phyloP scores from a whole-genome alignment of 2,888 invertebrate genomes.

The Pomacea canaliculata region DNA sequence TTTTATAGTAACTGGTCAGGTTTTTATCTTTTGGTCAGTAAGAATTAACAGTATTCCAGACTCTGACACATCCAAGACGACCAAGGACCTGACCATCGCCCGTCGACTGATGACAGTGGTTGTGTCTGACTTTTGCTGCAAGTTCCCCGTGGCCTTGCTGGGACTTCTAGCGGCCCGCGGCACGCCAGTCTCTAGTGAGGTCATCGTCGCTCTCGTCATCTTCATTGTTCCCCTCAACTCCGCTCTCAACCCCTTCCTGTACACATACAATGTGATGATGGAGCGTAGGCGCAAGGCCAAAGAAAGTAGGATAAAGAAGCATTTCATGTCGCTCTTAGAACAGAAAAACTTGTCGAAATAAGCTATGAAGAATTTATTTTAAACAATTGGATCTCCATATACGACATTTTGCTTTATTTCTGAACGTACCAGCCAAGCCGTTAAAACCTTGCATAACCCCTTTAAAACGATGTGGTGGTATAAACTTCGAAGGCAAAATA shows the following conservation, averaged over 20 bases:
- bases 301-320: background rate
- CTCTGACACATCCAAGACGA: background rate
- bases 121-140: background rate
- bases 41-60: background rate
- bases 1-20: background rate
- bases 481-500: too few species aligned
- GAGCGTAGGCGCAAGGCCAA: background rate
- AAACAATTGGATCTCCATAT: too few species aligned
- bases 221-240: background rate
- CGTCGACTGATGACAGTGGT: background rate
- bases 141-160: background rate
- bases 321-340: background rate
- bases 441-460: too few species aligned
- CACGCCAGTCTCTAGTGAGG: constrained; percentile 1
- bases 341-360: too few species aligned
- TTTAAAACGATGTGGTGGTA: too few species aligned
- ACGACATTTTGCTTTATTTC: too few species aligned
- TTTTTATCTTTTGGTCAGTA: background rate
- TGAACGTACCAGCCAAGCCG: too few species aligned
- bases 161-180: background rate
- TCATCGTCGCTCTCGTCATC: background rate
- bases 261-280: background rate
- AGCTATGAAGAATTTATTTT: too few species aligned
- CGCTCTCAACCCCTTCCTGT: constrained; percentile 1
- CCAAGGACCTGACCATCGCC: background rate